A percentile compares a stretch with the other conserved stretches of the same genome.
Conservation (phyloP, 2,888 invertebrate genomes). For the Ectropis crepuscularia region DNA sequence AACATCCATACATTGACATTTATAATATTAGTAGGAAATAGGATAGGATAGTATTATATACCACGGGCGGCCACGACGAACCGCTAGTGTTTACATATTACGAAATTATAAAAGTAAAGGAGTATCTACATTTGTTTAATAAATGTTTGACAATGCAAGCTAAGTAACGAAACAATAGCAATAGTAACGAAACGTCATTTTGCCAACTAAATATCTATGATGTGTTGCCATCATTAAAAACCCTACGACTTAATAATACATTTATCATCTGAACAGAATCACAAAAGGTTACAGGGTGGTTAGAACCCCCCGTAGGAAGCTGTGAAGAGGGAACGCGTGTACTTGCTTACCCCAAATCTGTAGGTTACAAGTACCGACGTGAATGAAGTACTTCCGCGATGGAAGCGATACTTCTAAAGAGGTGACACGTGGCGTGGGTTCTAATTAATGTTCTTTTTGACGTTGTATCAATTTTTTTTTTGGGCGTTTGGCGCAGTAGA, state of each 20-base stretch:
- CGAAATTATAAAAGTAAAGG: too few relatives aligned
- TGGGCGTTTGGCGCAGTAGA: too few relatives aligned
- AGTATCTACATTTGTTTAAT: too few relatives aligned
- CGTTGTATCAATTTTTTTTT: neutral
- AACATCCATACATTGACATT: too few relatives aligned
- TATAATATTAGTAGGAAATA: too few relatives aligned
- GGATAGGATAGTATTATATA: too few relatives aligned
- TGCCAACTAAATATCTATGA: neutral
- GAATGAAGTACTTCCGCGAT: conserved; percentile 35
- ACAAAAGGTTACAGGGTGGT: conserved; percentile 13
- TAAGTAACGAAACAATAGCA: too few relatives aligned
- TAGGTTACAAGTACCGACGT: conserved; percentile 6
- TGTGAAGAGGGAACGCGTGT: conserved; percentile 60
- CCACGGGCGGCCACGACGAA: too few relatives aligned
- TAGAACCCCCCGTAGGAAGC: conserved; percentile 42
- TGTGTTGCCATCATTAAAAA: neutral
- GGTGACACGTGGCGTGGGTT: conserved; percentile 15
- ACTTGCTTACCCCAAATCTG: conserved; percentile 25
- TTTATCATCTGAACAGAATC: conserved; percentile 4
- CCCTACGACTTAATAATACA: neutral
- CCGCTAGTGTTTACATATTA: too few relatives aligned
- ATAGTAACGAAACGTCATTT: too few relatives aligned
- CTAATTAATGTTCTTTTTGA: neutral
- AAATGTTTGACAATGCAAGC: too few relatives aligned
- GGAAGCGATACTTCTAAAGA: conserved; percentile 7